Base-by-base conservation (phyloP, 2,113 vertebrate genomes). In the Grus americana region DNA sequence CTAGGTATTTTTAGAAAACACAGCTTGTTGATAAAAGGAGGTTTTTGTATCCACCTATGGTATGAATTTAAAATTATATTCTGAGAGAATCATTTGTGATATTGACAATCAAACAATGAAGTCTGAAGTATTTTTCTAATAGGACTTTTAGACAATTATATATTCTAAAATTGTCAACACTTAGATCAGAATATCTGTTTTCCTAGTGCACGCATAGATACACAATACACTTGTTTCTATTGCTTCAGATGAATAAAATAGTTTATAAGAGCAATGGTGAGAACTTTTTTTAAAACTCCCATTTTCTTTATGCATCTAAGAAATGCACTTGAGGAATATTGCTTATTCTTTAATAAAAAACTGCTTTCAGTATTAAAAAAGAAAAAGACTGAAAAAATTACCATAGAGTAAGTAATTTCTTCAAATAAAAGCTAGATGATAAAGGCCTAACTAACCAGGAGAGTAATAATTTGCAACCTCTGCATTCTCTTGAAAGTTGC, bases 301-400 rank as follows among this genome's bases (percentile, higher is more conserved):
- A 36, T 93, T 95, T 94, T 50, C 52, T 90, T 65, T 21, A 59
- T 32, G 12, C 68, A 86, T 79, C 72, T 93, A 73, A 95, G 26
- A 96, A 96, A 93, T 58, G n/a, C 36, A 70, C 15, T 95, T 95
- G 59, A 91, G 57, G 68, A 96, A 91, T 95, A 91, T 83, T n/a
- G 72, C 42, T 97, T 86, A 79, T 90, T 96, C 42, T 79, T 46
- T 94, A 97, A 94, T 62, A 94, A 92, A 93, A 93, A 74, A 26
- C 27, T 91, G 52, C 27, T 73, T 96, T 94, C 62, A 80, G 65
- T 82, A 86, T 84, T 91, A 68, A 90, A 76, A 96, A 90, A 94
- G 47, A 88, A 80, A 40, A 83, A 36, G 3, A 91, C 73, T 47
- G 2, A 66, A 68, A 50, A 62, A 38, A 59, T 38, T 74, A 63